These are phyloP conservation scores for Dugesia japonica DNA, from an alignment of 2,888 invertebrate genomes.

Conservation along the genomic window DNA sequence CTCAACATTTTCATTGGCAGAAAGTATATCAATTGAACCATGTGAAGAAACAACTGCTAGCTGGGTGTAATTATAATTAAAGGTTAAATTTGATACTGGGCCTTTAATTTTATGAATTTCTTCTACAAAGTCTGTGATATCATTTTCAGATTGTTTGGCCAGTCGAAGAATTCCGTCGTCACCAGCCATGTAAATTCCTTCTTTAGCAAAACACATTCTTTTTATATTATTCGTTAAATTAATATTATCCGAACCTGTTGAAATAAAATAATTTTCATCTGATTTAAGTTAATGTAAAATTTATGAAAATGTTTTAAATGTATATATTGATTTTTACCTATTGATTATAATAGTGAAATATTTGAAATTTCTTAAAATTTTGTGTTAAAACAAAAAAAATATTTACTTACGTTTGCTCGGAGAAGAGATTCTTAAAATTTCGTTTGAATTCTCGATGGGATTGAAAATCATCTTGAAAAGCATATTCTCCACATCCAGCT, in stretches of 20 bases:
- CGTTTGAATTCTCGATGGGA: no score
- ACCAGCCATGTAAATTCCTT: constrained; percentile 20
- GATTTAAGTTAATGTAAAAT: no score
- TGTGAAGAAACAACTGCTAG: background rate
- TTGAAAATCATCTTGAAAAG: no score
- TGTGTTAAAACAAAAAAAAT: no score
- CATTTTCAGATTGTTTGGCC: background rate
- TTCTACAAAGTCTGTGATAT: background rate
- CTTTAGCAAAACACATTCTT: constrained; percentile 1
- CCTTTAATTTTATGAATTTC: background rate
- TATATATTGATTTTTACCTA: no score
- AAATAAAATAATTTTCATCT: background rate
- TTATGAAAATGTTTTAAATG: no score
- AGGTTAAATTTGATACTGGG: background rate
- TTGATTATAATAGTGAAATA: no score
- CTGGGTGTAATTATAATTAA: background rate
- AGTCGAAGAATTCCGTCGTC: constrained; percentile 21
- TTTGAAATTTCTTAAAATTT: no score
- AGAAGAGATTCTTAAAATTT: no score
- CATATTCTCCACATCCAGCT: no score
- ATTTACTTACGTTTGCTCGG: no score
- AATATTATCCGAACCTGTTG: background rate
- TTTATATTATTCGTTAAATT: background rate
- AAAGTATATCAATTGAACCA: background rate
- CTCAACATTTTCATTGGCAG: background rate